phyloP scores from a whole-genome alignment of 2,797 vertebrate genomes.

The Liasis olivaceus region DNA sequence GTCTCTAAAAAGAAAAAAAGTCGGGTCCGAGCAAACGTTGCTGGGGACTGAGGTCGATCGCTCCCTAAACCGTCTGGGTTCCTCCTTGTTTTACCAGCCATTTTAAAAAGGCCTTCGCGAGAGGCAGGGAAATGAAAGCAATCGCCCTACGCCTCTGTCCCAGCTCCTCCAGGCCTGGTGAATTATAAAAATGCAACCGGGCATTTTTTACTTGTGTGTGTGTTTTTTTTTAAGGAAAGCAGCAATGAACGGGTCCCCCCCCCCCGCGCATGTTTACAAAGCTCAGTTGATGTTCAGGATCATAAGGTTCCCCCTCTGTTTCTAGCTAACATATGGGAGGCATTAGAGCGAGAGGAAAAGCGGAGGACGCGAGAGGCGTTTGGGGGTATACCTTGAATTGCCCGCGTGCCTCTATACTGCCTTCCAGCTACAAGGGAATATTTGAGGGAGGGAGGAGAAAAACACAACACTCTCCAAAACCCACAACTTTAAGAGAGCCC shows the following conservation, averaged over 20 bases:
- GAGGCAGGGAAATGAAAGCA: neutral
- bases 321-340: neutral
- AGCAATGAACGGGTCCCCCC: neutral
- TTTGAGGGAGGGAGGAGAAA: neutral
- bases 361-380: neutral
- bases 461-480: neutral
- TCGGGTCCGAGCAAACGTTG: neutral
- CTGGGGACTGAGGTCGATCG: no score
- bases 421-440: neutral
- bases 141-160: neutral
- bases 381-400: neutral
- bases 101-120: neutral
- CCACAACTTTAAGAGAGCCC: neutral
- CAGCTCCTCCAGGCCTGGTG: neutral
- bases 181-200: no score
- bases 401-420: neutral
- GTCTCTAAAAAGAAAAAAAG: neutral
- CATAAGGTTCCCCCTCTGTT: neutral
- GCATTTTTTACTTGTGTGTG: no score
- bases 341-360: neutral
- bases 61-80: no score
- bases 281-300: neutral
- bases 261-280: neutral
- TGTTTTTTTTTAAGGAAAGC: neutral
- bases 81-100: neutral